A percentile compares a stretch with the other conserved stretches of the same genome.
Evolutionary conservation across 1,140 invertebrate species (phyloP).

Genomic region (Caerostris darwini): DNA sequence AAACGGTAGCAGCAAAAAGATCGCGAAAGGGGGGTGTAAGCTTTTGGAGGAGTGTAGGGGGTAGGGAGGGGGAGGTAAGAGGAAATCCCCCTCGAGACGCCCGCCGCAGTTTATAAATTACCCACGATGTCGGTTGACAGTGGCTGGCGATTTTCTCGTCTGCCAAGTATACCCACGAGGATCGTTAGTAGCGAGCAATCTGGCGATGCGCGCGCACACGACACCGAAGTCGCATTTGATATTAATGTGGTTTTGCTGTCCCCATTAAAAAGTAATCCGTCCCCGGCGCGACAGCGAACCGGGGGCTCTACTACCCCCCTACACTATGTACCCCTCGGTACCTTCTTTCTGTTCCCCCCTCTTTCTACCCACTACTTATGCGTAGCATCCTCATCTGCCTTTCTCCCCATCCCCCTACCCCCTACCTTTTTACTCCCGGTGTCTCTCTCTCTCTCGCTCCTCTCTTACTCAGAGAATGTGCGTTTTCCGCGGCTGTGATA

Average conservation of each 20-base stretch:
- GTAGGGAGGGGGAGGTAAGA: conserved; percentile 1
- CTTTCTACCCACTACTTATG: conserved; percentile 1
- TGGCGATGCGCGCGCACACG: conserved; percentile 66
- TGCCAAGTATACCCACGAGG: conserved; percentile 74
- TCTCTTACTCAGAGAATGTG: background rate
- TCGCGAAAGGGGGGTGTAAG: background rate
- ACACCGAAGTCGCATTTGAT: conserved; percentile 80
- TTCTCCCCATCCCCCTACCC: background rate
- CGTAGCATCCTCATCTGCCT: background rate
- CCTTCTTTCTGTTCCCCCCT: background rate
- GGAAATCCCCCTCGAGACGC: conserved; percentile 44
- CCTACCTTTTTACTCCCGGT: background rate
- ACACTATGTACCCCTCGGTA: conserved; percentile 4
- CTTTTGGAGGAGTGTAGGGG: background rate
- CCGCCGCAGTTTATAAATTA: conserved; percentile 79
- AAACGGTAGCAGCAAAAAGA: conserved; percentile 43
- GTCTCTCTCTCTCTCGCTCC: background rate
- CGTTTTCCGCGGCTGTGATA: conserved; percentile 58
- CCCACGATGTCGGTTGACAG: conserved; percentile 75
- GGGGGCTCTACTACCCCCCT: background rate
- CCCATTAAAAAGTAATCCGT: conserved; percentile 80
- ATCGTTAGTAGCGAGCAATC: conserved; percentile 77
- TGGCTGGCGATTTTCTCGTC: conserved; percentile 73
- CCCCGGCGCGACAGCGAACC: conserved; percentile 72
- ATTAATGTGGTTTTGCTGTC: conserved; percentile 80